Evolutionary conservation across 2,888 invertebrate species (phyloP).

Genomic region (Drosophila trichaetosa): DNA sequence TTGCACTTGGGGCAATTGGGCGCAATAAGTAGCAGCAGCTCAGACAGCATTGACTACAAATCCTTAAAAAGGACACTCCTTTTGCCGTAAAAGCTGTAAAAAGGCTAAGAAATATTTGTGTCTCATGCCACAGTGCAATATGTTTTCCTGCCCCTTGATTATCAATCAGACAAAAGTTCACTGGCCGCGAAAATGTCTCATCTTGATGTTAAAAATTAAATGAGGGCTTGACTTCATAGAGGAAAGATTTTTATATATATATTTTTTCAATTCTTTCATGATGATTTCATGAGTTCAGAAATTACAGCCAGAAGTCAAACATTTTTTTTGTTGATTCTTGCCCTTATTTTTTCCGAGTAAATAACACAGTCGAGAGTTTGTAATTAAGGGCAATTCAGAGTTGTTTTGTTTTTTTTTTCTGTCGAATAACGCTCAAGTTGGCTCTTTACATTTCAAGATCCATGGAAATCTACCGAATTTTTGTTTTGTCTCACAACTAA

Average conservation of each 20-base stretch:
- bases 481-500: not conserved
- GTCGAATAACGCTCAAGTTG: conserved; percentile 14
- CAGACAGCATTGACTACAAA: conserved; percentile 50
- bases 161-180: conserved; percentile 28
- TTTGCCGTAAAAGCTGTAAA: not conserved
- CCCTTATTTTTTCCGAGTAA: not conserved
- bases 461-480: conserved; percentile 9
- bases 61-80: conserved; percentile 6
- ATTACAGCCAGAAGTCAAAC: not conserved
- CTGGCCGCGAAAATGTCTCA: not conserved
- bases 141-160: conserved; percentile 8
- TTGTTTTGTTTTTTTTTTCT: conserved; percentile 6
- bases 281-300: not conserved
- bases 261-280: not conserved
- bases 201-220: not conserved
- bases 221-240: not conserved
- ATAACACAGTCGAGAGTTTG: conserved; percentile 3
- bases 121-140: not conserved
- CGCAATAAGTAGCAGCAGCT: conserved; percentile 42
- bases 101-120: conserved; percentile 13
- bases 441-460: not conserved
- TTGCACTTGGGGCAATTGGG: conserved; percentile 44
- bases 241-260: not conserved
- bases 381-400: conserved; percentile 5
- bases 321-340: not conserved